Evolutionary conservation across 2,797 vertebrate genomes (phyloP).

Genomic region (Siniperca undulata): DNA sequence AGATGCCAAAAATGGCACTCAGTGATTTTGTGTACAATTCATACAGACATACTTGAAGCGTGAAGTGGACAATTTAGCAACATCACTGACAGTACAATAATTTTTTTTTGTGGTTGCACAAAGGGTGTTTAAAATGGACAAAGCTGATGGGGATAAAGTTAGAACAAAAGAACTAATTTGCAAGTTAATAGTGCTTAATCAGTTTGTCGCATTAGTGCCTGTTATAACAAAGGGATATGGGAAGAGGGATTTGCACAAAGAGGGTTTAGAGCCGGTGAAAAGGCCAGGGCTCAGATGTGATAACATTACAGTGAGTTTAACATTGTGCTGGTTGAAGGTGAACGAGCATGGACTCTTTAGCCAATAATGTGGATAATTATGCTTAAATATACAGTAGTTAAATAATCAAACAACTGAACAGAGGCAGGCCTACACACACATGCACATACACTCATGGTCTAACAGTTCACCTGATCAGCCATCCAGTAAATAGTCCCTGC

Average conservation of each 20-base stretch:
- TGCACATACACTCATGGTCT: not conserved
- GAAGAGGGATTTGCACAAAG: slow-evolving; percentile 78
- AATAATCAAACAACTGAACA: slow-evolving; percentile 53
- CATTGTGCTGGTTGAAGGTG: slow-evolving; percentile 75
- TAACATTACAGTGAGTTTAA: slow-evolving; percentile 72
- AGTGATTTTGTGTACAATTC: slow-evolving; percentile 43
- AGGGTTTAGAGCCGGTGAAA: slow-evolving; percentile 70
- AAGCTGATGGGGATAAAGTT: slow-evolving; percentile 72
- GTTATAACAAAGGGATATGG: slow-evolving; percentile 74
- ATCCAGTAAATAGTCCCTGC: slow-evolving; percentile 56
- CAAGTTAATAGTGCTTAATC: slow-evolving; percentile 81
- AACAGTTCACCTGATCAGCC: slow-evolving; percentile 53
- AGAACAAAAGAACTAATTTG: slow-evolving; percentile 81
- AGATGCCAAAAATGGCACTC: slow-evolving; percentile 33
- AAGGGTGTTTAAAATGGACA: slow-evolving; percentile 68
- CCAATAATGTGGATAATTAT: slow-evolving; percentile 65
- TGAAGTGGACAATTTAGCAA: slow-evolving; percentile 64
- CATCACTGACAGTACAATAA: slow-evolving; percentile 43
- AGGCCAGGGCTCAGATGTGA: slow-evolving; percentile 69
- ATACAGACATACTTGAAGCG: slow-evolving; percentile 49
- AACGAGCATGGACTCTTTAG: slow-evolving; percentile 54
- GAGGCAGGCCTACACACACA: slow-evolving; percentile 23
- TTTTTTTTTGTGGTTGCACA: slow-evolving; percentile 46
- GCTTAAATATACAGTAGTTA: slow-evolving; percentile 55
- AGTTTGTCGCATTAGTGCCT: slow-evolving; percentile 77